phyloP scores from a whole-genome alignment of 2,888 invertebrate genomes.

The Acanthosoma haemorrhoidale region DNA sequence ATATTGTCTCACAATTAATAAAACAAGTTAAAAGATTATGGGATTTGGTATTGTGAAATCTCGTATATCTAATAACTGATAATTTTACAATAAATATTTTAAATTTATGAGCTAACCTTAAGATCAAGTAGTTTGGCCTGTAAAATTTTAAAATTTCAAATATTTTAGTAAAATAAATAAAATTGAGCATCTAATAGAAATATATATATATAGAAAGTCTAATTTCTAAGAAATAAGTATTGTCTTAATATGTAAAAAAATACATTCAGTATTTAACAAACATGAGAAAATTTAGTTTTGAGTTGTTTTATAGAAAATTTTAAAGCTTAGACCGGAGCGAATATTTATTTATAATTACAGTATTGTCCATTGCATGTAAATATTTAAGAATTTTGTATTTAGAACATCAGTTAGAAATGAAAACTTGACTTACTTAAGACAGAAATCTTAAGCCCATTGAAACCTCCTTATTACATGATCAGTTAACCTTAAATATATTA shows the following conservation, averaged over 20 bases:
- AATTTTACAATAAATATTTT: background rate
- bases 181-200: slow-evolving; percentile 23
- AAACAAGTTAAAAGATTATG: background rate
- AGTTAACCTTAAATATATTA: slow-evolving; percentile 11
- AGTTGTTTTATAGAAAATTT: slow-evolving; percentile 23
- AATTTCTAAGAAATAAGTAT: slow-evolving; percentile 12
- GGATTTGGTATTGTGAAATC: background rate
- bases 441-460: slow-evolving; percentile 19
- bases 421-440: slow-evolving; percentile 5
- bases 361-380: slow-evolving; percentile 22
- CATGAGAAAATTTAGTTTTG: slow-evolving; percentile 19
- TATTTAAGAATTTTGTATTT: slow-evolving; percentile 14
- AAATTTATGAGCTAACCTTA: background rate
- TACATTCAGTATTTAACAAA: slow-evolving; percentile 25
- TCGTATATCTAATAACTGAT: background rate
- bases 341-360: slow-evolving; percentile 11
- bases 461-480: slow-evolving; percentile 11
- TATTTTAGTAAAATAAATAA: slow-evolving; percentile 6
- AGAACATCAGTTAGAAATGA: background rate
- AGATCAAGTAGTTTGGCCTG: background rate
- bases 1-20: background rate
- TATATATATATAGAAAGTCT: slow-evolving; percentile 13
- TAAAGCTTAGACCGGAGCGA: slow-evolving; percentile 28
- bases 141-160: background rate
- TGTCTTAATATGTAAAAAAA: slow-evolving; percentile 25